Conservation (phyloP, 64 coral and sea anemone genomes). For the Porites australiensis region DNA sequence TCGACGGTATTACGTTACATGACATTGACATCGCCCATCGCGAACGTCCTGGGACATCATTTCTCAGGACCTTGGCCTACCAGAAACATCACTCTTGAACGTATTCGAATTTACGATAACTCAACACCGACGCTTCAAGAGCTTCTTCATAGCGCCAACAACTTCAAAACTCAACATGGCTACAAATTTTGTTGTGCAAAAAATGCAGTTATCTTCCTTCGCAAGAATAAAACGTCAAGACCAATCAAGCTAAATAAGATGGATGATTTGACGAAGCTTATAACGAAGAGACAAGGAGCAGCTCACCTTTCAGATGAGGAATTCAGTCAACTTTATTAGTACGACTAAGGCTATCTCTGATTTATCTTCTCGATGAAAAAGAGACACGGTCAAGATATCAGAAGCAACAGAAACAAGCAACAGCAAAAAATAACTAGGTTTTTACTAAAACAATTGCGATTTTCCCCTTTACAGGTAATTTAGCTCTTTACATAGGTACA, state of each 20-base stretch:
- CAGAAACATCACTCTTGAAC: neutral
- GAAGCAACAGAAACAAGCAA: too few species aligned
- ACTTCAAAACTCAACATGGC: conserved; percentile 3
- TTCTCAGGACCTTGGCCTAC: neutral
- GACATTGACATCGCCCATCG: too few species aligned
- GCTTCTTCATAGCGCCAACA: conserved; percentile 14
- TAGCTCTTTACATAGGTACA: too few species aligned
- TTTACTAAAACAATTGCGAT: too few species aligned
- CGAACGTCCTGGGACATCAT: too few species aligned
- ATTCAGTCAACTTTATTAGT: neutral
- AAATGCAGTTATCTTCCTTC: too few species aligned
- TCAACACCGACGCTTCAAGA: neutral
- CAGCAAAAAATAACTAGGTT: too few species aligned
- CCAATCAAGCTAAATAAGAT: neutral
- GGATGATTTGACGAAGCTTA: conserved; percentile 32
- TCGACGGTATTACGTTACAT: too few species aligned
- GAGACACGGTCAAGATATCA: too few species aligned
- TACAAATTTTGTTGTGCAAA: conserved; percentile 13
- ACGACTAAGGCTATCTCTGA: neutral
- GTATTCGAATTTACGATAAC: neutral
- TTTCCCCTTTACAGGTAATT: too few species aligned
- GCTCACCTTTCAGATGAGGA: neutral
- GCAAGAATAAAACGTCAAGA: too few species aligned
- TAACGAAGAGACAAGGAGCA: neutral
- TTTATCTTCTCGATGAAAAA: neutral